A percentile compares a stretch with the other conserved stretches of the same genome.
Evolutionary conservation across 1,140 invertebrate genomes (phyloP).

Genomic region (Drosophila nannoptera): DNA sequence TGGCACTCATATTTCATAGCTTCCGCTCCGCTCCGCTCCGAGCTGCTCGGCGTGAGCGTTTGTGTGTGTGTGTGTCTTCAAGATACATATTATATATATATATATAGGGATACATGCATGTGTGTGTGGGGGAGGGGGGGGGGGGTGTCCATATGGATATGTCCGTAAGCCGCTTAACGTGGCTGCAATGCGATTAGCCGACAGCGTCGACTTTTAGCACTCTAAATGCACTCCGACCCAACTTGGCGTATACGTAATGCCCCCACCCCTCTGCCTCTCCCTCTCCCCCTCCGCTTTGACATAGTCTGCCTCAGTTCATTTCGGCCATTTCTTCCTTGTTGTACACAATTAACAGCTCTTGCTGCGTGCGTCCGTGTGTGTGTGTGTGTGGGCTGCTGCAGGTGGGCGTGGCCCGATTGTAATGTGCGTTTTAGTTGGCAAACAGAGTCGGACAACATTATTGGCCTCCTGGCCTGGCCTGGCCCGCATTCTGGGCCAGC

Average conservation of each 20-base stretch:
- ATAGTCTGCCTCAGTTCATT: slow-evolving; percentile 62
- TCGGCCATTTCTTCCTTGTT: slow-evolving; percentile 76
- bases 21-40: background rate
- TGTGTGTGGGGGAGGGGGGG: too few species aligned
- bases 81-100: slow-evolving; percentile 35
- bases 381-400: slow-evolving; percentile 20
- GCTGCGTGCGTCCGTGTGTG: slow-evolving; percentile 27
- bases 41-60: background rate
- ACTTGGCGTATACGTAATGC: slow-evolving; percentile 8
- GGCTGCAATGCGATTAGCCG: slow-evolving; percentile 63
- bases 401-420: slow-evolving; percentile 59
- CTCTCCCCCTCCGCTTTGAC: slow-evolving; percentile 45
- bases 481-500: slow-evolving; percentile 18
- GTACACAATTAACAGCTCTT: slow-evolving; percentile 75
- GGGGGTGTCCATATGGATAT: background rate
- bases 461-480: slow-evolving; percentile 17
- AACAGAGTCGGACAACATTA: slow-evolving; percentile 12
- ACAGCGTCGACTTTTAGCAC: slow-evolving; percentile 58
- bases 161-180: slow-evolving; percentile 60
- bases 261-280: slow-evolving; percentile 3
- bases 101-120: background rate
- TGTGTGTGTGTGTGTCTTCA: slow-evolving; percentile 43
- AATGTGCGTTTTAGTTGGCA: slow-evolving; percentile 62
- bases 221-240: slow-evolving; percentile 54
- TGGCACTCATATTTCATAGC: slow-evolving; percentile 43